Conservation (phyloP, 2,888 invertebrate genomes). For the Camponotus fellah region DNA sequence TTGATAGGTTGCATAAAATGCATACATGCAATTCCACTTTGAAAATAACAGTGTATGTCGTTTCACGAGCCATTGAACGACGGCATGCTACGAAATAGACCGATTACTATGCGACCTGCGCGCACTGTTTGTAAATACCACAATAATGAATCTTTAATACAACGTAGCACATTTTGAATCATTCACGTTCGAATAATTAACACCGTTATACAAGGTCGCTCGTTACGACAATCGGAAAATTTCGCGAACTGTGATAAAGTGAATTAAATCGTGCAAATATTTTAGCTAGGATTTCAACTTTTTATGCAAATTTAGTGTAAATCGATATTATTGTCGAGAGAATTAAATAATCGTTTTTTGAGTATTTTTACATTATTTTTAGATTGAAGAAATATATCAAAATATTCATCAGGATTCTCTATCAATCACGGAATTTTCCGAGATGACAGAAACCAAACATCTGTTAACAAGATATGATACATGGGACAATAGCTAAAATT, state of each 20-base stretch:
- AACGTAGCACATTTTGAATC: constrained; percentile 2
- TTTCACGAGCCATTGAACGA: constrained; percentile 27
- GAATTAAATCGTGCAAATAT: not conserved
- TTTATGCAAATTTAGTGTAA: not conserved
- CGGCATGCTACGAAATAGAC: constrained; percentile 26
- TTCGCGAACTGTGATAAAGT: not conserved
- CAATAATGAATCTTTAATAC: constrained; percentile 26
- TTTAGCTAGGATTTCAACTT: not conserved
- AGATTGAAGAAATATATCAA: not conserved
- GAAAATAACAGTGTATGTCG: not conserved
- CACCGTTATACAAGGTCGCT: constrained; percentile 3
- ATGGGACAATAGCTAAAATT: constrained; percentile 4
- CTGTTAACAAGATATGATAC: not conserved
- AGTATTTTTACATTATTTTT: not conserved
- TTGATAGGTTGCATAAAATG: constrained; percentile 27
- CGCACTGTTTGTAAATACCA: constrained; percentile 24
- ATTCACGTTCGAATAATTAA: not conserved
- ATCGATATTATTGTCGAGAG: not conserved
- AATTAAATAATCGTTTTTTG: not conserved
- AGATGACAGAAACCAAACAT: not conserved
- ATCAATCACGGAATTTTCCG: not conserved
- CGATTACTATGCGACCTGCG: constrained; percentile 40
- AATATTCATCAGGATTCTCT: too few species aligned
- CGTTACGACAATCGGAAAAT: constrained; percentile 11
- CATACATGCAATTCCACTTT: constrained; percentile 43